Evolutionary conservation across 1,140 invertebrate species (phyloP), one percentile per base, ranked within the genome.

Genomic region (Leguminivora glycinivorella): DNA sequence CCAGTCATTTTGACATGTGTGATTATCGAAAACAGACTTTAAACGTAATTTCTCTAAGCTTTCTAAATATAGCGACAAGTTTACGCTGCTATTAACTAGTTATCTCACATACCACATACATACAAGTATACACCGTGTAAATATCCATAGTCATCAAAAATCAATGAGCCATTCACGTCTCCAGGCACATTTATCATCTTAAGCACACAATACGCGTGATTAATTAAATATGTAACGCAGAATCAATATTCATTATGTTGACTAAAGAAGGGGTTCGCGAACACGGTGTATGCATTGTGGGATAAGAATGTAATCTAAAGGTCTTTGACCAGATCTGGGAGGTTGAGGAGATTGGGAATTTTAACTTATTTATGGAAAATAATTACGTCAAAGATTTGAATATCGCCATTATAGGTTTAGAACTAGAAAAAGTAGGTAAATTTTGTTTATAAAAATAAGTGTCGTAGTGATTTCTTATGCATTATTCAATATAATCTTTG

Each of bases 141-240:
- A 70, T 60, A 29, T 70, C n/a, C 56, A 67, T 43, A 71, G 70
- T 71, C 70, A 66, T 71, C 70, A 66, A 71, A 71, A 71, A 71
- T 71, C 70, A 71, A 71, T 71, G 60, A 71, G 6, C 31, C 60
- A 56, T 29, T 26, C 69, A 40, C 26, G 58, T 56, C 60, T 47
- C 22, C 63, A 26, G 17, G 70, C 40, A 47, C 26, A 71, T 71
- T 43, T 66, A 71, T 71, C 70, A 71, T 67, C 70, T 47, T 67
- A 68, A 47, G 25, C 67, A 68, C 43, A 68, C 67, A 40, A 40
- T 52, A 63, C 58, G 26, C 25, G 12, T 67, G 40, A 47, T 29
- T 68, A 68, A 68, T 68, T 68, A 68, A 68, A 31, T 67, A 67
- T 52, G 47, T 52, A 63, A 63, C 29, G 58, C 6, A 60, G 58